Evolutionary conservation across 2,797 vertebrate genomes (phyloP).

Genomic region (Nyctalus aviator): DNA sequence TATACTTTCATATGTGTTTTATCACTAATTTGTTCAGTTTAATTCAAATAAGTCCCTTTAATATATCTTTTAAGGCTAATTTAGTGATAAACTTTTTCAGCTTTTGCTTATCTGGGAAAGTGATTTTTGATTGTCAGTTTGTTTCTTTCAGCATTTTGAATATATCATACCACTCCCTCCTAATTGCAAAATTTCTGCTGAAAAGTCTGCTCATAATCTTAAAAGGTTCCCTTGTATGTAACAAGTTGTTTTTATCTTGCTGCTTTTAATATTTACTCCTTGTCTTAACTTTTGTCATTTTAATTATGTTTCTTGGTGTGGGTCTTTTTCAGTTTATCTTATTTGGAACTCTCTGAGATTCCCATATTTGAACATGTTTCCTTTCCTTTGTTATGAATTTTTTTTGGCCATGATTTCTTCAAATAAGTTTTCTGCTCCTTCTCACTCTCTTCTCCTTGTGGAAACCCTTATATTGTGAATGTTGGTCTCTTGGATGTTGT

Average conservation of each 20-base stretch:
- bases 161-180: neutral
- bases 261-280: neutral
- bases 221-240: neutral
- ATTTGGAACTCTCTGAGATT: neutral
- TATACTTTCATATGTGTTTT: neutral
- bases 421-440: neutral
- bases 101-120: neutral
- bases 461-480: neutral
- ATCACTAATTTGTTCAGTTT: neutral
- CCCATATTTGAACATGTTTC: neutral
- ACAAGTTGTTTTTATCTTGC: neutral
- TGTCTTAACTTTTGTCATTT: neutral
- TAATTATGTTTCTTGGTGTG: neutral
- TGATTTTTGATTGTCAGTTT: neutral
- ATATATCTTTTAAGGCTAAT: neutral
- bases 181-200: neutral
- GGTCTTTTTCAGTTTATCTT: neutral
- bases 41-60: neutral
- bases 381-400: neutral
- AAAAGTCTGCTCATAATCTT: neutral
- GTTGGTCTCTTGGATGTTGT: neutral
- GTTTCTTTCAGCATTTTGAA: neutral
- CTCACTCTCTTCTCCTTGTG: neutral
- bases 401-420: neutral
- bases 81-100: conserved; percentile 7